phyloP scores from a whole-genome alignment of 2,888 invertebrate species.

The Nipponacmea schrenckii region DNA sequence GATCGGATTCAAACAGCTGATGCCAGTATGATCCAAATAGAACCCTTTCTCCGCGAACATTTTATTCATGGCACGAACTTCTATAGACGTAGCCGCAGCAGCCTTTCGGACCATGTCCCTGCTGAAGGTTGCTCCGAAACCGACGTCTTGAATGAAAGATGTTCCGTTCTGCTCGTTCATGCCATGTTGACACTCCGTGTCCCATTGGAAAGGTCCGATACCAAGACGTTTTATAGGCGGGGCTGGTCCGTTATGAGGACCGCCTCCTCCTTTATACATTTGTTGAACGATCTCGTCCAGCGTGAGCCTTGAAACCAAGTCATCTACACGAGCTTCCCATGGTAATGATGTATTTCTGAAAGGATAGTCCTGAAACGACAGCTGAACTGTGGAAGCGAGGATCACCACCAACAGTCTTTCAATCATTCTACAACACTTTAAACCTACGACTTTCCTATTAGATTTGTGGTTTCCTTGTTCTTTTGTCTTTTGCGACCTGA shows the following conservation, averaged over 20 bases:
- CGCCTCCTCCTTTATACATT: slow-evolving; percentile 40
- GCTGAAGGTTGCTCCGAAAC: slow-evolving; percentile 26
- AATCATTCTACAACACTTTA: too few relatives aligned
- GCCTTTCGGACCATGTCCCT: slow-evolving; percentile 32
- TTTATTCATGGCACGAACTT: not conserved
- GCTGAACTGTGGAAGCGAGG: too few relatives aligned
- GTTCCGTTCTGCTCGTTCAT: not conserved
- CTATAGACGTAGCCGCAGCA: slow-evolving; percentile 2
- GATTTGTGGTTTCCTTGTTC: too few relatives aligned
- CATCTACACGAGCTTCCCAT: slow-evolving; percentile 49
- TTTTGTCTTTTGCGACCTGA: too few relatives aligned
- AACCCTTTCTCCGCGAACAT: not conserved
- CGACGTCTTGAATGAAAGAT: not conserved
- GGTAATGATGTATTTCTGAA: slow-evolving; percentile 55
- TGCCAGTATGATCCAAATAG: not conserved
- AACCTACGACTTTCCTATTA: too few relatives aligned
- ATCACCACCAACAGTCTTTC: too few relatives aligned
- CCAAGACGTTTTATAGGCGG: not conserved
- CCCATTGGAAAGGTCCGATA: not conserved
- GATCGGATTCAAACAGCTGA: slow-evolving; percentile 31
- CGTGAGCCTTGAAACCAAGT: slow-evolving; percentile 49
- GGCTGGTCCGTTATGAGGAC: not conserved
- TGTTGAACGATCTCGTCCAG: slow-evolving; percentile 47
- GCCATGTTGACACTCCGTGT: not conserved
- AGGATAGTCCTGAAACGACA: not conserved